A percentile compares a stretch with the other conserved stretches of the same genome.
These are phyloP conservation scores for Lepidurus arcticus DNA, from an alignment of 1,140 invertebrate species.

Conservation along the genomic window DNA sequence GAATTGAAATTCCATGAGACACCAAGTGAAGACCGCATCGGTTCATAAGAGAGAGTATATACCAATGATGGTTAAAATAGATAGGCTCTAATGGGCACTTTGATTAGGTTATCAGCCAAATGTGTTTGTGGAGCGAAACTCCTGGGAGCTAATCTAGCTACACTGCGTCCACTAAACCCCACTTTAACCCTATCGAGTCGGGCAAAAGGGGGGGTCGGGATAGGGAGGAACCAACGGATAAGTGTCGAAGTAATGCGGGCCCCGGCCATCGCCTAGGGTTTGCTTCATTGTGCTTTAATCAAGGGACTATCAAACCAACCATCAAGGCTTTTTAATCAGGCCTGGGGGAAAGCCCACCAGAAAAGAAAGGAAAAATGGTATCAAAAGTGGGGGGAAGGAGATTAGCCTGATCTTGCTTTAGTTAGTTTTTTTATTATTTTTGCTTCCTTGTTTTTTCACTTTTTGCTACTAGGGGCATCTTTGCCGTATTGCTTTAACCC, in stretches of 20 bases:
- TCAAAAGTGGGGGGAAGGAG: neutral
- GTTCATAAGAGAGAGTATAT: neutral
- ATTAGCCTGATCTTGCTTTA: neutral
- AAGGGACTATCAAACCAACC: conserved; percentile 15
- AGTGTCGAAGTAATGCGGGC: conserved; percentile 6
- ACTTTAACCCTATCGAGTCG: neutral
- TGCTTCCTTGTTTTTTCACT: neutral
- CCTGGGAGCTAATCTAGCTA: conserved; percentile 18
- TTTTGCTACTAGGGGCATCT: neutral
- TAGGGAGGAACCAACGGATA: neutral
- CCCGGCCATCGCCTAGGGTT: conserved; percentile 1
- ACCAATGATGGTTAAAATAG: neutral
- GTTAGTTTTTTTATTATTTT: neutral
- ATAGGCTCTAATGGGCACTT: conserved; percentile 14
- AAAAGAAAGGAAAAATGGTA: neutral
- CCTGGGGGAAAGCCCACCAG: neutral
- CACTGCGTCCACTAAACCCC: conserved; percentile 12
- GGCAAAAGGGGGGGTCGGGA: neutral
- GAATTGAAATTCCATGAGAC: neutral
- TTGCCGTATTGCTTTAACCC: neutral
- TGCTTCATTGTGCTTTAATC: conserved; percentile 22
- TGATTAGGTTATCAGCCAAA: conserved; percentile 22
- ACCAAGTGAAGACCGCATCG: neutral
- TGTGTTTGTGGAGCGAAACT: conserved; percentile 19
- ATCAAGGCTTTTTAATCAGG: conserved; percentile 11